phyloP scores from a whole-genome alignment of 1,140 invertebrate genomes.

The Zelostemma sp. region DNA sequence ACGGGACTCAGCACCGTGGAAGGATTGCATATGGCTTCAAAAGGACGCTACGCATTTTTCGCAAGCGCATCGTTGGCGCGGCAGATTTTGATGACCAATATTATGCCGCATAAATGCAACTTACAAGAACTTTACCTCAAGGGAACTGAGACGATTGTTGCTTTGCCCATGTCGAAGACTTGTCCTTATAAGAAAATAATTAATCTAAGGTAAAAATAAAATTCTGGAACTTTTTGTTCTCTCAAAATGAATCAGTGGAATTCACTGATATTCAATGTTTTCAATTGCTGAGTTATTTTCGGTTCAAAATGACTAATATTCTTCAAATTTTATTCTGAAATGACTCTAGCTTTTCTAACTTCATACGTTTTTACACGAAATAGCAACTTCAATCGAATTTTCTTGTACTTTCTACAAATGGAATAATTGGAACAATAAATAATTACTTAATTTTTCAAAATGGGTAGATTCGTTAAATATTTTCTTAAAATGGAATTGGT shows the following conservation, averaged over 20 bases:
- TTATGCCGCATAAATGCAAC: conserved; percentile 63
- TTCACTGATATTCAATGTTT: too few species aligned
- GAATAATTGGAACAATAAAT: too few species aligned
- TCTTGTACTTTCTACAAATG: too few species aligned
- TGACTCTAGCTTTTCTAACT: too few species aligned
- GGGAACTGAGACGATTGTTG: conserved; percentile 60
- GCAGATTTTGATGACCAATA: conserved; percentile 56
- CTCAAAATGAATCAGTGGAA: neutral
- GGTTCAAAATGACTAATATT: too few species aligned
- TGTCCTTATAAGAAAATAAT: conserved; percentile 68
- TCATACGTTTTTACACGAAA: too few species aligned
- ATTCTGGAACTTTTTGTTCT: conserved; percentile 2
- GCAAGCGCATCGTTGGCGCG: conserved; percentile 64
- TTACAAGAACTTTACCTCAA: conserved; percentile 61
- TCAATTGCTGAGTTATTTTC: too few species aligned
- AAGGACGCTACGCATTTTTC: conserved; percentile 67
- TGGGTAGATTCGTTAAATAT: too few species aligned
- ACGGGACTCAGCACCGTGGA: conserved; percentile 57
- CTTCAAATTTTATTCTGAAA: too few species aligned
- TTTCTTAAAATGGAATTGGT: too few species aligned
- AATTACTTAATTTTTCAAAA: too few species aligned
- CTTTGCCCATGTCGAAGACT: conserved; percentile 62
- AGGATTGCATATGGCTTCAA: conserved; percentile 59
- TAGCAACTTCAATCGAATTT: too few species aligned
- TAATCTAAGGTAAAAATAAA: conserved; percentile 58